Conservation (phyloP, 2,113 vertebrate genomes). For the Coreoperca whiteheadi region DNA sequence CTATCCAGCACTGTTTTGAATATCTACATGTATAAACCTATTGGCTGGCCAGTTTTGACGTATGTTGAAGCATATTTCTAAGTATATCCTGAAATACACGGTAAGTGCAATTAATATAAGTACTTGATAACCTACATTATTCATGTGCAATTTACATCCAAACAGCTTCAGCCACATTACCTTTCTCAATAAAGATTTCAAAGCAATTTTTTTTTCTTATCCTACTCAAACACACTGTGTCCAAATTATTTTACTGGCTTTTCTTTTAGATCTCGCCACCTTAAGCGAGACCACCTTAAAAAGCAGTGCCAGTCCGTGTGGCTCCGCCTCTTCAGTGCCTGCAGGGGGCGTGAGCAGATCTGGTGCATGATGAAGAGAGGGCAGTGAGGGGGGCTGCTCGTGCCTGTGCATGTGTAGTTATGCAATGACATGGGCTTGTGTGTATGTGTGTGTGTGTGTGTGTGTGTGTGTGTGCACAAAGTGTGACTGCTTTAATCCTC, state of each 20-base stretch:
- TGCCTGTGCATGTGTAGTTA: conserved; percentile 87
- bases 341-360: conserved; percentile 80
- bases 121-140: neutral
- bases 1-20: neutral
- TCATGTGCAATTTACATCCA: neutral
- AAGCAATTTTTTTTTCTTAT: neutral
- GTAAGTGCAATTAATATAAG: neutral
- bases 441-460: conserved; percentile 39
- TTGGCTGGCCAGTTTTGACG: neutral
- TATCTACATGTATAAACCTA: neutral
- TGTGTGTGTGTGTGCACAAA: conserved; percentile 8
- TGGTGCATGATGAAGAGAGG: conserved; percentile 72
- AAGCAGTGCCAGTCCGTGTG: conserved; percentile 10
- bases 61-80: neutral
- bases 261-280: conserved; percentile 36
- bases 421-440: conserved; percentile 78
- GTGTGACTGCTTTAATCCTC: conserved; percentile 75
- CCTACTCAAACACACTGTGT: neutral
- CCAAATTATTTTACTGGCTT: neutral
- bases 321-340: conserved; percentile 74
- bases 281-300: conserved; percentile 74
- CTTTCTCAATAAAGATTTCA: neutral
- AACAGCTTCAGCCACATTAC: neutral
- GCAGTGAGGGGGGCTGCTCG: conserved; percentile 65
- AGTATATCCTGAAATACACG: neutral